Conservation (phyloP, 2,888 invertebrate species). For the Cataglyphis rosenhaueri region DNA sequence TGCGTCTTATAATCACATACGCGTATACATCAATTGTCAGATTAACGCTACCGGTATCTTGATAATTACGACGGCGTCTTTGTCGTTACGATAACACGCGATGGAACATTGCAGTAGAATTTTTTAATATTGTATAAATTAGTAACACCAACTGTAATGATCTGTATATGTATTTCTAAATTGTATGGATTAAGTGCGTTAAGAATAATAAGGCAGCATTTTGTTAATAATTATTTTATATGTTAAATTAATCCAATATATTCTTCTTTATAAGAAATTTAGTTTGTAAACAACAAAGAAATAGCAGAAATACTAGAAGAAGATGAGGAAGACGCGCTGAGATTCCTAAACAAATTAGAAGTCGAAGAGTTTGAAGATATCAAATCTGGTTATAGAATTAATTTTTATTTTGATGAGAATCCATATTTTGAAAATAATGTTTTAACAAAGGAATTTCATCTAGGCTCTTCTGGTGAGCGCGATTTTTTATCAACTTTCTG, state of each 20-base stretch:
- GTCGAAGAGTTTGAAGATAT: constrained; percentile 96
- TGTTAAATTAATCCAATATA: neutral
- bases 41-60: neutral
- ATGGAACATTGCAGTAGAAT: neutral
- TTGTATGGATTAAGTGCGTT: neutral
- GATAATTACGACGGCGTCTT: neutral
- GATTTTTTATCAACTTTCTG: constrained; percentile 46
- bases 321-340: constrained; percentile 93
- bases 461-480: constrained; percentile 87
- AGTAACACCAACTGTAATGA: neutral
- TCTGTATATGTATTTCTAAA: neutral
- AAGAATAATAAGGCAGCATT: neutral
- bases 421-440: constrained; percentile 93
- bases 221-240: neutral
- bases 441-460: constrained; percentile 92
- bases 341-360: constrained; percentile 90
- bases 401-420: constrained; percentile 92
- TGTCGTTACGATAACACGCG: neutral
- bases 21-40: constrained; percentile 17
- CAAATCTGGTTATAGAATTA: constrained; percentile 93
- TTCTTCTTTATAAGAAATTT: constrained; percentile 78
- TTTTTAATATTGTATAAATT: neutral
- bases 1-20: constrained; percentile 50
- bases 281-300: constrained; percentile 95
- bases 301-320: constrained; percentile 93